Base-by-base conservation (phyloP, 2,113 vertebrate species). In the Lepisosteus oculatus region DNA sequence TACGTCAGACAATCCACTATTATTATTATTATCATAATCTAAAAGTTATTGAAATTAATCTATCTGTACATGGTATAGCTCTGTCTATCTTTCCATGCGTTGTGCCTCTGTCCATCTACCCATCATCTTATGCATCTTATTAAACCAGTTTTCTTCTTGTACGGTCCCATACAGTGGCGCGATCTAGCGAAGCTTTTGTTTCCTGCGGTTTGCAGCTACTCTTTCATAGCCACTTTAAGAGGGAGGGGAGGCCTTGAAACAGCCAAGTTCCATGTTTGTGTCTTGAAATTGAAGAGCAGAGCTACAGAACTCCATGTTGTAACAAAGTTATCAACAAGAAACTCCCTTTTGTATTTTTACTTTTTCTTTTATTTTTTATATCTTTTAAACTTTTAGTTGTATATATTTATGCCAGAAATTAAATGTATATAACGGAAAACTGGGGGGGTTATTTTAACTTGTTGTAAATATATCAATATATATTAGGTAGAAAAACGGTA, bases 161-260 rank as follows among this genome's bases (percentile, higher is more conserved):
- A 29, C 29, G 29, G 29, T 29, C 29, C 29, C 29, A 29, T 29
- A 29, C 29, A 29, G 29, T 29, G 29, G 29, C 29, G 29, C 29
- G 29, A 29, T 29, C 29, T 29, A 29, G 29, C 2, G 29, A 29
- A 29, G 29, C 29, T 29, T 29, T 29, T 29, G 29, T 29, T 29
- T 29, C 29, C 29, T 29, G 29, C 29, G 29, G 29, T 29, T 29
- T 29, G 29, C 29, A 29, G 29, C 29, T 29, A 29, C 29, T 29
- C 29, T 29, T 29, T 29, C 67, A 77, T 84, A 84, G 84, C 87
- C 90, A 67, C 90, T 93, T 90, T 89, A 90, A 93, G 86, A 76
- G 65, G 69, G 72, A 62, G 81, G 69, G 91, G 91, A 77, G 59
- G 91, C 91, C 92, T 92, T 92, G 91, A 93, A 92, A 92, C 92